Evolutionary conservation across 2,797 vertebrate species (phyloP).

Genomic region (Phyllotis vaccarum): DNA sequence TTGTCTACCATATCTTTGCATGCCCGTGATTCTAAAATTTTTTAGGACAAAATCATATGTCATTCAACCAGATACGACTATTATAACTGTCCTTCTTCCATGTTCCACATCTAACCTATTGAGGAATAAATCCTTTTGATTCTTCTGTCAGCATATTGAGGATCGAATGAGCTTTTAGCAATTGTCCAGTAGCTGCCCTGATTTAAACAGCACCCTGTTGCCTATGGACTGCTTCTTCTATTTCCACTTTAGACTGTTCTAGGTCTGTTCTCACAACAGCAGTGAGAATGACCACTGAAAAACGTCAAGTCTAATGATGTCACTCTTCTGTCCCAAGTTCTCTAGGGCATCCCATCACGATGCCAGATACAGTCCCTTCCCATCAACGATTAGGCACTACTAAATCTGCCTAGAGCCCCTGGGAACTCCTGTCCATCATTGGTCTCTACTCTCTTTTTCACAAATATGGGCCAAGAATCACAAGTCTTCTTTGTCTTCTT

Average conservation of each 20-base stretch:
- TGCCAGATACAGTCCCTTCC: too few relatives aligned
- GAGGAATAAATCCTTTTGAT: background rate
- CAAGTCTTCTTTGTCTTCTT: background rate
- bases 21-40: background rate
- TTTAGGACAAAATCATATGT: too few relatives aligned
- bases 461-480: background rate
- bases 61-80: too few relatives aligned
- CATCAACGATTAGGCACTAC: background rate
- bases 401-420: accelerated
- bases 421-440: background rate
- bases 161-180: background rate
- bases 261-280: background rate
- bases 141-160: background rate
- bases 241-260: background rate
- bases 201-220: background rate
- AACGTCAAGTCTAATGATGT: accelerated
- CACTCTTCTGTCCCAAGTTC: background rate
- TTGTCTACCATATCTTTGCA: background rate
- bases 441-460: background rate
- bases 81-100: background rate
- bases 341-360: background rate
- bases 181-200: accelerated
- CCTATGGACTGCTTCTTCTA: background rate
- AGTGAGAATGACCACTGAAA: background rate
- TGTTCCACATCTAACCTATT: background rate